A percentile compares a stretch with the other conserved stretches of the same genome.
phyloP scores from a whole-genome alignment of 2,888 invertebrate species.

The Aphrophora alni region DNA sequence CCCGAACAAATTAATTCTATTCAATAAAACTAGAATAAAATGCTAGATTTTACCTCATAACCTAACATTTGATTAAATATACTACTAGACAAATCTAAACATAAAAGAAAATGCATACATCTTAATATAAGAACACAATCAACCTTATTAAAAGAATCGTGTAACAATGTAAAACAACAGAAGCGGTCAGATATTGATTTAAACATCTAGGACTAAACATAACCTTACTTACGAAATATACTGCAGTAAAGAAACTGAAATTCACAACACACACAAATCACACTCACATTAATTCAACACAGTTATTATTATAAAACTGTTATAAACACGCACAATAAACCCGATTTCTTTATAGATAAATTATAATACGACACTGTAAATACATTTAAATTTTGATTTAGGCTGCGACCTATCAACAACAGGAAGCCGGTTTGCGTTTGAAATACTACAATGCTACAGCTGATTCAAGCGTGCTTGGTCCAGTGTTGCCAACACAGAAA shows the following conservation, averaged over 20 bases:
- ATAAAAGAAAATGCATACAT: too few species aligned
- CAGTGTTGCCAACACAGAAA: background rate
- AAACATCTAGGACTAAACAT: background rate
- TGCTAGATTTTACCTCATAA: too few species aligned
- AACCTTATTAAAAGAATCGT: background rate
- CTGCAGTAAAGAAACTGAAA: background rate
- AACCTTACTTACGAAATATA: background rate
- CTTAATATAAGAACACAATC: too few species aligned
- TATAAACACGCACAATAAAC: background rate
- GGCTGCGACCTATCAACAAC: background rate
- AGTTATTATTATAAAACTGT: background rate
- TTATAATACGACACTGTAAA: background rate
- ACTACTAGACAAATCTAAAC: too few species aligned
- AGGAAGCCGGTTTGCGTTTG: constrained; percentile 7
- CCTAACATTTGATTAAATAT: too few species aligned
- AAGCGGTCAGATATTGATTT: background rate
- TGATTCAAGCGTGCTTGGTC: background rate
- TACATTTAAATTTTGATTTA: background rate
- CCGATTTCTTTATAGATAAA: background rate
- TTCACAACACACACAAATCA: background rate
- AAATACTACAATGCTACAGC: background rate
- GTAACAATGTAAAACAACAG: background rate
- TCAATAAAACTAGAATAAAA: too few species aligned
- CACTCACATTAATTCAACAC: background rate
- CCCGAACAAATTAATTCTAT: too few species aligned